phyloP scores from a whole-genome alignment of 2,113 vertebrate species.

The Toxotes chatareus region DNA sequence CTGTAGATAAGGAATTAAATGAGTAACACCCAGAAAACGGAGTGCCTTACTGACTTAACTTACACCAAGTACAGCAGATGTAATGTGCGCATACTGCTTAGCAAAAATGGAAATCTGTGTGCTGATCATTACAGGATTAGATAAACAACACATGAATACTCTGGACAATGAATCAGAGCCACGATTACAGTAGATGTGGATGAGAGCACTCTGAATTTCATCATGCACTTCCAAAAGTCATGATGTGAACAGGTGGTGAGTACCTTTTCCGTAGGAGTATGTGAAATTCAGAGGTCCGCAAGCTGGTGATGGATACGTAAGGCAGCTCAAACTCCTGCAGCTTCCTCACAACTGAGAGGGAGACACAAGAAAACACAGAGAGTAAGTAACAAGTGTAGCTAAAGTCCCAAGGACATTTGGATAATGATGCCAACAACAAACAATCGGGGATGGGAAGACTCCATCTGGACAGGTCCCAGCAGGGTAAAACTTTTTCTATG shows the following conservation, averaged over 20 bases:
- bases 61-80: not conserved
- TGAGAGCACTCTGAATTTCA: not conserved
- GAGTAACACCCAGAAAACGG: not conserved
- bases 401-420: slow-evolving; percentile 53
- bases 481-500: slow-evolving; percentile 8
- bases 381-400: slow-evolving; percentile 30
- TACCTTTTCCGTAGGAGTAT: slow-evolving; percentile 98
- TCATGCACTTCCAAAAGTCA: slow-evolving; percentile 8
- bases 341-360: slow-evolving; percentile 91
- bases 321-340: slow-evolving; percentile 99
- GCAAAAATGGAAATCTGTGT: slow-evolving; percentile 8
- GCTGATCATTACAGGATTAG: not conserved
- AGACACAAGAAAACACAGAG: slow-evolving; percentile 4
- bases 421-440: slow-evolving; percentile 44
- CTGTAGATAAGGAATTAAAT: slow-evolving; percentile 37
- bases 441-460: slow-evolving; percentile 28
- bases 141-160: not conserved
- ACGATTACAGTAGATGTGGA: slow-evolving; percentile 12
- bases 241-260: slow-evolving; percentile 40
- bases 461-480: slow-evolving; percentile 51
- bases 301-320: slow-evolving; percentile 95
- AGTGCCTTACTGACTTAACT: not conserved
- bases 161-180: slow-evolving; percentile 12
- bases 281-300: slow-evolving; percentile 91
- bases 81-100: not conserved